phyloP scores from a whole-genome alignment of 2,797 vertebrate genomes.

The Danio choprae region DNA sequence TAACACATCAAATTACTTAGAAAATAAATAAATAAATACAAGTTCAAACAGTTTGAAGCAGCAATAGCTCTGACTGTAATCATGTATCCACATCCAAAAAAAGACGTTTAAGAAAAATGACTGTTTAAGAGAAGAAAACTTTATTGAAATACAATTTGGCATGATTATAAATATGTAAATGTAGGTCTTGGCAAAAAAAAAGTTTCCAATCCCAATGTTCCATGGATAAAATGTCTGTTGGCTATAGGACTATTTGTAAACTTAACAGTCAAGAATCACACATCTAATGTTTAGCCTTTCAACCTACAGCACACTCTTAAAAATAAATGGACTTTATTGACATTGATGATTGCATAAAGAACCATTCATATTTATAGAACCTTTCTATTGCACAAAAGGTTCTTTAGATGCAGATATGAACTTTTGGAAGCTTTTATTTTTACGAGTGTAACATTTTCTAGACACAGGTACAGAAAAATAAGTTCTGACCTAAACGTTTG shows the following conservation, averaged over 20 bases:
- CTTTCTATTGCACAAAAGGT: too few relatives aligned
- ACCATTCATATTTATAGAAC: too few relatives aligned
- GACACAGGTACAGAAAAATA: constrained; percentile 1
- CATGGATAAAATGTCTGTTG: constrained; percentile 10
- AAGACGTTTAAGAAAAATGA: not conserved
- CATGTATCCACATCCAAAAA: not conserved
- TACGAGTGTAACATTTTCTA: not conserved
- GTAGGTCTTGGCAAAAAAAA: constrained; percentile 27
- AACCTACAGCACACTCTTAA: too few relatives aligned
- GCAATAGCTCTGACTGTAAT: not conserved
- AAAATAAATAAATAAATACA: not conserved
- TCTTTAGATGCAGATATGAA: not conserved
- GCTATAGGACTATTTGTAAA: constrained; percentile 8
- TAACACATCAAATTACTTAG: not conserved
- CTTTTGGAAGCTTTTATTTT: too few relatives aligned
- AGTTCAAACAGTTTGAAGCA: not conserved
- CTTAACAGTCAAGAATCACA: not conserved
- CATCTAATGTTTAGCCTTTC: not conserved
- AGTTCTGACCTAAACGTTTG: not conserved
- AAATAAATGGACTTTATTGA: too few relatives aligned
- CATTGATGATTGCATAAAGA: too few relatives aligned
- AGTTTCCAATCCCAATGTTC: not conserved
- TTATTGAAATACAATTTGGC: constrained; percentile 22
- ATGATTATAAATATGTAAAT: constrained; percentile 1
- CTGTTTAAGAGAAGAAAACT: constrained; percentile 13